Evolutionary conservation across 2,113 vertebrate genomes (phyloP).

Genomic region (Panthera leo): DNA sequence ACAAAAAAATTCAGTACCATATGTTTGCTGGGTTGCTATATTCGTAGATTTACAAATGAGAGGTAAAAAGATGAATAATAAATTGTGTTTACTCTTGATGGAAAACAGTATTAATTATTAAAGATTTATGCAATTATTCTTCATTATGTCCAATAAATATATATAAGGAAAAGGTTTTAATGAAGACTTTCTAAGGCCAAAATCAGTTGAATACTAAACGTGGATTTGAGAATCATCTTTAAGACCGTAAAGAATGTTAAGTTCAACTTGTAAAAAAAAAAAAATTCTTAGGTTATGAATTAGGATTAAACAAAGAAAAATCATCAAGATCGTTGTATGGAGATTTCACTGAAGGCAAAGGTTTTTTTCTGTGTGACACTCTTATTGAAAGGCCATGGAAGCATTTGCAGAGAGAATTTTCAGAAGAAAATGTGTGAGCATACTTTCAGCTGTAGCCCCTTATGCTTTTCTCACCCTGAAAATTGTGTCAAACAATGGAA

Average conservation of each 20-base stretch:
- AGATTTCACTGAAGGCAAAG: not conserved
- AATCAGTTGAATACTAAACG: not conserved
- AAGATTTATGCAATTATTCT: not conserved
- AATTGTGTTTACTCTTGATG: not conserved
- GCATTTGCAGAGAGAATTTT: not conserved
- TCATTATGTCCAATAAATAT: not conserved
- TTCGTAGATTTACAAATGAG: constrained; percentile 25
- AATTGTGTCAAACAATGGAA: not conserved
- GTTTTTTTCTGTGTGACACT: not conserved
- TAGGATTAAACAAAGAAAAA: not conserved
- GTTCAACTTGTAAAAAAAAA: not conserved
- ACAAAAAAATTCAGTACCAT: not conserved
- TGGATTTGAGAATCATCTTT: not conserved
- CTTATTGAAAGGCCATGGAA: not conserved
- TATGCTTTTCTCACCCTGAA: not conserved
- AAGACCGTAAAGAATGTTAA: not conserved
- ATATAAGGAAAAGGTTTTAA: not conserved
- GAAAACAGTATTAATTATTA: not conserved
- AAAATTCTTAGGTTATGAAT: not conserved
- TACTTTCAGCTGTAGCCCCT: not conserved
- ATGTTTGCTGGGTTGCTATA: not conserved
- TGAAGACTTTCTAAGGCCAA: not conserved
- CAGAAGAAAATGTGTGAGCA: not conserved
- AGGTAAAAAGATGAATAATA: not conserved
- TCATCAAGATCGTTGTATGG: not conserved